Percentiles rank a stretch among this genome's conserved stretches.
These are phyloP conservation scores for Anthonomus grandis DNA, from an alignment of 1,140 invertebrate genomes.

Conservation along the genomic window DNA sequence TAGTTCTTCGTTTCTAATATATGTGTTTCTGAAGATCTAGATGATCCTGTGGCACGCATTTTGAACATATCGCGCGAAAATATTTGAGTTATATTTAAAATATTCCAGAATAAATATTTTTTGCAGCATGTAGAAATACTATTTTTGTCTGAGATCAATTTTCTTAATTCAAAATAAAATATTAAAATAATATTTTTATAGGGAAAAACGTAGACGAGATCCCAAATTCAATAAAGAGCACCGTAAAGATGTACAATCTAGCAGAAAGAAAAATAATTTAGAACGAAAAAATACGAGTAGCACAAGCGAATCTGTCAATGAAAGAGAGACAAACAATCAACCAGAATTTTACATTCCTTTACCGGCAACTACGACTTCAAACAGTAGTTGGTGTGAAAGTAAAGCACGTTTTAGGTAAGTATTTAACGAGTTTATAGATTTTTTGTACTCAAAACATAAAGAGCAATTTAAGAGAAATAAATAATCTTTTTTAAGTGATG, in stretches of 20 bases:
- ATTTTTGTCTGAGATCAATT: too few species aligned
- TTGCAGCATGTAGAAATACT: too few species aligned
- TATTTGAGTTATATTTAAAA: too few species aligned
- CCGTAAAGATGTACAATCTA: constrained; percentile 43
- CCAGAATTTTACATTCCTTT: constrained; percentile 16
- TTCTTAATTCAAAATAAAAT: not conserved
- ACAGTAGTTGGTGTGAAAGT: constrained; percentile 54
- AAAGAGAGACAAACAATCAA: constrained; percentile 20
- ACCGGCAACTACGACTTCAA: constrained; percentile 24
- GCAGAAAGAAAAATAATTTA: constrained; percentile 14
- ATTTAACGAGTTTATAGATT: constrained; percentile 1
- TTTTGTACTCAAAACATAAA: too few species aligned
- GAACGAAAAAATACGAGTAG: constrained; percentile 16
- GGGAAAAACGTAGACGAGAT: constrained; percentile 15
- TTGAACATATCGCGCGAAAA: too few species aligned
- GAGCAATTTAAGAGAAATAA: not conserved
- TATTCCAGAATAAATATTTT: too few species aligned
- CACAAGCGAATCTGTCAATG: not conserved
- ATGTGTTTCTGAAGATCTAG: too few species aligned
- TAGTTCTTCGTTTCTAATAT: too few species aligned
- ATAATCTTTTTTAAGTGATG: constrained; percentile 2
- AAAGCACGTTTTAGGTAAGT: constrained; percentile 58
- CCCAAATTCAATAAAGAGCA: constrained; percentile 38
- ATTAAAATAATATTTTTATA: not conserved
- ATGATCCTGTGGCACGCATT: too few species aligned